phyloP scores from a whole-genome alignment of 1,140 invertebrate species.

The Drosophila saltans region DNA sequence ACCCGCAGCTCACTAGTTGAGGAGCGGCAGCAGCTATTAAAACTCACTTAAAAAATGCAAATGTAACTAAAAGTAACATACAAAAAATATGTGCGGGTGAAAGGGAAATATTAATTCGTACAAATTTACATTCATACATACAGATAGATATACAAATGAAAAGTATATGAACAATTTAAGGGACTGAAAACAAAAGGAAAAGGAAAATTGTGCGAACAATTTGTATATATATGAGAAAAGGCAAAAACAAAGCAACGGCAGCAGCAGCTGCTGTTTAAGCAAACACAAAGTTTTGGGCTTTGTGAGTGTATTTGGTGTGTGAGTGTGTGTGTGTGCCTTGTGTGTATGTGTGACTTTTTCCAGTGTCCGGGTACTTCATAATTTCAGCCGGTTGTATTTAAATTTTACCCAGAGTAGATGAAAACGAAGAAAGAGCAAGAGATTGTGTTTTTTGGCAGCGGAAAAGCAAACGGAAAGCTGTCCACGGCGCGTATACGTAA shows the following conservation, averaged over 20 bases:
- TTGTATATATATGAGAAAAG: constrained; percentile 54
- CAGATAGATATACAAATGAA: constrained; percentile 3
- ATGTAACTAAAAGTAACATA: constrained; percentile 57
- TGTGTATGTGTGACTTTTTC: constrained; percentile 50
- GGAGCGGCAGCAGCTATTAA: constrained; percentile 43
- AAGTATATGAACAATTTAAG: constrained; percentile 57
- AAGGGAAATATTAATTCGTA: constrained; percentile 46
- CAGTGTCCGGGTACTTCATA: constrained; percentile 70
- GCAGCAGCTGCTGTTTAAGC: constrained; percentile 71
- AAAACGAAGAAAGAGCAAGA: constrained; percentile 3
- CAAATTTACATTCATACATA: constrained; percentile 2
- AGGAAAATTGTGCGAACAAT: constrained; percentile 61
- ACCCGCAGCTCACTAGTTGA: constrained; percentile 29
- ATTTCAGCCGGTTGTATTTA: constrained; percentile 70
- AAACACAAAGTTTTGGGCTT: constrained; percentile 65
- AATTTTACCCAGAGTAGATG: constrained; percentile 53
- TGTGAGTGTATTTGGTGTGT: constrained; percentile 19
- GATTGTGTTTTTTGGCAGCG: constrained; percentile 39
- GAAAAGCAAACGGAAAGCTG: constrained; percentile 22
- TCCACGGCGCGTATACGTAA: constrained; percentile 33
- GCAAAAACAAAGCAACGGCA: constrained; percentile 42
- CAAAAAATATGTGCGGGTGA: constrained; percentile 60
- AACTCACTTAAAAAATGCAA: constrained; percentile 39
- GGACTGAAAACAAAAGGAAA: constrained; percentile 30
- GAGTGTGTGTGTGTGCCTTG: constrained; percentile 13